Evolutionary conservation across 2,797 vertebrate genomes (phyloP), one percentile per base, ranked within the genome.

Genomic region (Pipistrellus nathusii): DNA sequence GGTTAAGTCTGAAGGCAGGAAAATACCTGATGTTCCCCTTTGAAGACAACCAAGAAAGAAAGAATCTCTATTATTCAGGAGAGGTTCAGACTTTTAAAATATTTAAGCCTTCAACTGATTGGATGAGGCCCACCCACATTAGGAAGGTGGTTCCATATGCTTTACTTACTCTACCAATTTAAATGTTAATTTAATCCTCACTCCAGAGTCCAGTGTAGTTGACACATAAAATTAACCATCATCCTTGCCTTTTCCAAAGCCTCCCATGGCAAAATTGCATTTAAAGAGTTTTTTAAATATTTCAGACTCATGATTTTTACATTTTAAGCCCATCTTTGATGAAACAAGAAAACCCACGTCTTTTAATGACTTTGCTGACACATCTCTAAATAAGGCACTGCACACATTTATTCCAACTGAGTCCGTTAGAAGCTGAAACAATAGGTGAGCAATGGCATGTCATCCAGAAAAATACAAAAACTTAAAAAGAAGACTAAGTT

Each of bases 351-450:
- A 94, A 41, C 20, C 41, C 78, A 64, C 1, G 2, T 64, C 25
- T 91, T 80, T 88, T 78, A 77, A 92, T 82, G 71, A 73, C 66
- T 90, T 75, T 75, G n/a, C 86, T 93, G 66, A 84, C 72, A 84
- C 64, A 62, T 51, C 84, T 62, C 78, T 94, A 96, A 94, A 94
- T 64, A 93, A 94, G 88, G 25, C n/a, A 85, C 80, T 30, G 13
- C 9, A 53, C 9, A 20, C n/a, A 93, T 81, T 93, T 81, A 88
- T 94, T 94, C 93, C 76, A 93, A 85, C 44, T 75, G n/a, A 85
- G 8, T 85, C n/a, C 1, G 5, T 18, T 85, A 77, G 48, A 44
- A 20, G 30, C 88, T 93, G 87, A 48, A 51, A 88, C 93, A 80
- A 85, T 80, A 81, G 53, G 76, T 94, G 89, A 93, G 82, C 71